These are phyloP conservation scores for Pachypeltis micranthus DNA, from an alignment of 1,140 invertebrate species.

Conservation along the genomic window DNA sequence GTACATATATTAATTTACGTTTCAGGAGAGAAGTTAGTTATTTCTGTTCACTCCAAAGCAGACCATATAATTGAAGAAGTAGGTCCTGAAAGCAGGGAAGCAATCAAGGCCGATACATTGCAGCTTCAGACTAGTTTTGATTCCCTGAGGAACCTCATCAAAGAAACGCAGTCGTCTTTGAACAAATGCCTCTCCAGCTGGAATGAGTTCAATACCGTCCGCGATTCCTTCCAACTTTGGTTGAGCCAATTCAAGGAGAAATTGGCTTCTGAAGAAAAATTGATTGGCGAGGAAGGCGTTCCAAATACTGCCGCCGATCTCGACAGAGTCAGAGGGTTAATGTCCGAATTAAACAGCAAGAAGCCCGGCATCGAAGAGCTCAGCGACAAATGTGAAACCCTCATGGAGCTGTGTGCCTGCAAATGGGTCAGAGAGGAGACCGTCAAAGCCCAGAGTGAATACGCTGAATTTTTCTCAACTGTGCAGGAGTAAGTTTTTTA, in stretches of 20 bases:
- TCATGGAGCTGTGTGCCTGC: conserved; percentile 73
- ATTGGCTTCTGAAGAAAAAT: conserved; percentile 34
- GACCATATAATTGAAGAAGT: conserved; percentile 68
- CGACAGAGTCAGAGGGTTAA: conserved; percentile 56
- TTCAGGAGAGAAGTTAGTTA: conserved; percentile 54
- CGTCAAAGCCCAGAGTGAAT: conserved; percentile 66
- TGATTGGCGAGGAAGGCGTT: conserved; percentile 51
- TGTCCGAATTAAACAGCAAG: conserved; percentile 61
- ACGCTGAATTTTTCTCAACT: conserved; percentile 60
- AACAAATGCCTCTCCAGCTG: conserved; percentile 72
- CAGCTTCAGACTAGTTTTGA: conserved; percentile 80
- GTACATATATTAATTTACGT: no score
- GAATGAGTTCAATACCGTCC: conserved; percentile 69
- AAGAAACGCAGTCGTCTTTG: conserved; percentile 63
- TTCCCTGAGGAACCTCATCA: conserved; percentile 63
- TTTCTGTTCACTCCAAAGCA: conserved; percentile 55
- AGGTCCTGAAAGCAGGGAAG: conserved; percentile 72
- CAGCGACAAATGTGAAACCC: conserved; percentile 72
- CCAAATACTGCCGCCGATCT: conserved; percentile 64
- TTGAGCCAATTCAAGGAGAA: conserved; percentile 47
- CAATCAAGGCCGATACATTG: conserved; percentile 69
- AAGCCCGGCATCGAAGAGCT: conserved; percentile 69
- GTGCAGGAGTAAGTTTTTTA: conserved; percentile 43
- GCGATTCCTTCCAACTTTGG: conserved; percentile 65
- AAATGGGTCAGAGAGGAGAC: conserved; percentile 73